Percentiles rank a stretch among this genome's conserved stretches.
phyloP scores from a whole-genome alignment of 2,888 invertebrate genomes.

The Caenorhabditis doughertyi region DNA sequence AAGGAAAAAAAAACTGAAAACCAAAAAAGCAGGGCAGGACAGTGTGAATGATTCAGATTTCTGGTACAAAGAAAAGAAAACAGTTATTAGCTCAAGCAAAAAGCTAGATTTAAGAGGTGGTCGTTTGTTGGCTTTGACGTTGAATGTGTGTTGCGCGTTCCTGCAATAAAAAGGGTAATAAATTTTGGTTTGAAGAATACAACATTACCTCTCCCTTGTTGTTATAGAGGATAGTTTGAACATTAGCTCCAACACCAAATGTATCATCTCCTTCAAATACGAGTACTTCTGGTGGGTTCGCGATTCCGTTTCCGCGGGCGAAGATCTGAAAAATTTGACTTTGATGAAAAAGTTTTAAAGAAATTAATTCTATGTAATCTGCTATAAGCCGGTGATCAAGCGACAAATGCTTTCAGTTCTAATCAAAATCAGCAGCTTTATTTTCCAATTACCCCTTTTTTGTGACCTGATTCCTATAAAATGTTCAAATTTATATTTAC shows the following conservation, averaged over 20 bases:
- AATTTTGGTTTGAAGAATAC: no score
- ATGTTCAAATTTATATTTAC: not conserved
- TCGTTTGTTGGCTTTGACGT: constrained; percentile 72
- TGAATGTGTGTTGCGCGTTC: constrained; percentile 82
- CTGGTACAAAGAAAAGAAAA: constrained; percentile 53
- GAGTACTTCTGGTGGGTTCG: constrained; percentile 80
- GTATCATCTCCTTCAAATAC: constrained; percentile 82
- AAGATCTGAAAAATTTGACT: constrained; percentile 76
- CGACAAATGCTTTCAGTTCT: no score
- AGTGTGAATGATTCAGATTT: constrained; percentile 30
- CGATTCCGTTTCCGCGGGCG: constrained; percentile 80
- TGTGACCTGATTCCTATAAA: no score
- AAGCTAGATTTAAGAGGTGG: constrained; percentile 56
- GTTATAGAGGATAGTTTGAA: constrained; percentile 83
- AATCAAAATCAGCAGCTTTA: no score
- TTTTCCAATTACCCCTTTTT: no score
- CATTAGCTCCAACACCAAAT: constrained; percentile 82
- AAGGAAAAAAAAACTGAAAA: not conserved
- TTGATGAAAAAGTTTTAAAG: not conserved
- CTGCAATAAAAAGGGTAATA: constrained; percentile 61
- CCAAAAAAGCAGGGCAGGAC: constrained; percentile 35
- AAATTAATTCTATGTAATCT: no score
- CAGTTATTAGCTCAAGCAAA: constrained; percentile 44
- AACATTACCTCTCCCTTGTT: constrained; percentile 81
- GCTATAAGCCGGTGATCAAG: no score